Evolutionary conservation across 2,888 invertebrate species (phyloP).

Genomic region (Patella pellucida): DNA sequence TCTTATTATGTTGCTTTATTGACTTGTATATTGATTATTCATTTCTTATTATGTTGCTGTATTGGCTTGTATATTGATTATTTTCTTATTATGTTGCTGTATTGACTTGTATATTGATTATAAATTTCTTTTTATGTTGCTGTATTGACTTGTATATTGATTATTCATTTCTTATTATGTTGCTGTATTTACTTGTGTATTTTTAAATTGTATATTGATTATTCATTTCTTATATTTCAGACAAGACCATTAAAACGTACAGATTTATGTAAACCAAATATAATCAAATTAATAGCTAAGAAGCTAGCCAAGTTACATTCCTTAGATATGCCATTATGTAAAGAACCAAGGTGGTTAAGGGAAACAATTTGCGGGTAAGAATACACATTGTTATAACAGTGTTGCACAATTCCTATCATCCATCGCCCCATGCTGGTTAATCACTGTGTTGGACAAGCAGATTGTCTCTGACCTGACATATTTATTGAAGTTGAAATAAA

Average conservation of each 20-base stretch:
- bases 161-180: slow-evolving; percentile 1
- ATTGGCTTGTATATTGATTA: too few species aligned
- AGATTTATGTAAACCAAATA: slow-evolving; percentile 84
- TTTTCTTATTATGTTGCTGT: too few species aligned
- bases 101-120: too few species aligned
- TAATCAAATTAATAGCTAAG: slow-evolving; percentile 86
- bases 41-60: neutral
- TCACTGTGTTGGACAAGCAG: neutral
- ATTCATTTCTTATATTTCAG: slow-evolving; percentile 73
- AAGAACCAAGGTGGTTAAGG: slow-evolving; percentile 96
- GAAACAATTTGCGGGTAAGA: slow-evolving; percentile 84
- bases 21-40: neutral
- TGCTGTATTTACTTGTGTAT: too few species aligned
- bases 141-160: too few species aligned
- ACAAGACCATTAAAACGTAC: slow-evolving; percentile 86
- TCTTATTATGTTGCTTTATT: too few species aligned
- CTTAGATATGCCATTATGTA: slow-evolving; percentile 91
- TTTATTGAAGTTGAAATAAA: neutral
- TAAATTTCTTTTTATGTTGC: slow-evolving; percentile 3
- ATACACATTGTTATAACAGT: neutral
- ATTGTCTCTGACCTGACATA: neutral
- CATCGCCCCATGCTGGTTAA: neutral
- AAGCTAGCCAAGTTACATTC: slow-evolving; percentile 94
- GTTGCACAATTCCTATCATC: neutral
- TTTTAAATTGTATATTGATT: too few species aligned